A percentile compares a stretch with the other conserved stretches of the same genome.
Conservation (phyloP, 1,140 invertebrate genomes). For the Aphelenchoides fujianensis region DNA sequence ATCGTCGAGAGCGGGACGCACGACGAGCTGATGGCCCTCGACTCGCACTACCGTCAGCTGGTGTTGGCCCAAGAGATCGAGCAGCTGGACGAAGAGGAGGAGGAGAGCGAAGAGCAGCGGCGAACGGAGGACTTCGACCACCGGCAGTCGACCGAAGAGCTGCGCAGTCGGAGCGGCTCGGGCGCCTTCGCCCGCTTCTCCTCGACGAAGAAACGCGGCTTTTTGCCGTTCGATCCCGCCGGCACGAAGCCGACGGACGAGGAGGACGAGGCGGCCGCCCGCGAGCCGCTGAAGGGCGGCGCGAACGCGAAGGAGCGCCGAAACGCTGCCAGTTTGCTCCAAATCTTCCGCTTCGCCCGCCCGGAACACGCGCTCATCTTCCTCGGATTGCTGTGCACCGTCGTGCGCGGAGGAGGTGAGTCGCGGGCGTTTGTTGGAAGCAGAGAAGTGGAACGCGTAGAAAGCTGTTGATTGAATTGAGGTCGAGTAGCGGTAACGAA, state of each 20-base stretch:
- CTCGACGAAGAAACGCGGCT: not conserved
- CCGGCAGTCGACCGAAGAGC: not conserved
- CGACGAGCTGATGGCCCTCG: constrained; percentile 63
- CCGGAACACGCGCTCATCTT: constrained; percentile 16
- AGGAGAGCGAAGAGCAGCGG: constrained; percentile 2
- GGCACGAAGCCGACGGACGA: no score
- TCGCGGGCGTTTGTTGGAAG: no score
- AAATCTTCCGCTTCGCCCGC: constrained; percentile 25
- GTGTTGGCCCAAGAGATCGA: constrained; percentile 40
- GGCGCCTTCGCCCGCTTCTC: no score
- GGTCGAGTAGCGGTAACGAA: no score
- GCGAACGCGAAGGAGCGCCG: constrained; percentile 34
- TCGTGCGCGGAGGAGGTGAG: constrained; percentile 23
- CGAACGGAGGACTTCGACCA: no score
- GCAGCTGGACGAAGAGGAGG: constrained; percentile 21
- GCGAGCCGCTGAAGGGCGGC: constrained; percentile 18
- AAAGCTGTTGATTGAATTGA: no score
- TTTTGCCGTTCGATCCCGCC: constrained; percentile 10
- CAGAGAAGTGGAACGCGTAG: no score
- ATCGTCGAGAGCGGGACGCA: constrained; percentile 62
- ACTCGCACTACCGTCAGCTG: constrained; percentile 47
- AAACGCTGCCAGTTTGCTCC: constrained; percentile 1
- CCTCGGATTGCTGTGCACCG: constrained; percentile 1
- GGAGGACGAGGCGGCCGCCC: constrained; percentile 18
- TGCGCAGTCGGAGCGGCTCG: not conserved